phyloP scores from a whole-genome alignment of 2,113 vertebrate genomes.

The Dromiciops gliroides region DNA sequence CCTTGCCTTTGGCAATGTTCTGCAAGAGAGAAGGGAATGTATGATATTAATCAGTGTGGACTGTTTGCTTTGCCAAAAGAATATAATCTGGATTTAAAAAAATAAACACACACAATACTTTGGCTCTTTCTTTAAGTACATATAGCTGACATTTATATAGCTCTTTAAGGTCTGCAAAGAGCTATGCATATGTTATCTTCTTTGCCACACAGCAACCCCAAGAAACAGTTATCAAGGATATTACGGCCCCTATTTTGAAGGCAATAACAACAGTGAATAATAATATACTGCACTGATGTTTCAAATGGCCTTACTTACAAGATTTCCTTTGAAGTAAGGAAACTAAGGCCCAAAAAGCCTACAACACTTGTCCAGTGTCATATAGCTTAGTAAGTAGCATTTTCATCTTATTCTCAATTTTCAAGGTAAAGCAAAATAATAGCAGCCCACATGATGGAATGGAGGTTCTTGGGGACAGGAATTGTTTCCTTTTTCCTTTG shows the following conservation, averaged over 20 bases:
- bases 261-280: neutral
- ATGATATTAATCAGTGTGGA: conserved; percentile 78
- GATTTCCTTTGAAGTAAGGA: neutral
- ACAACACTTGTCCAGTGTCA: neutral
- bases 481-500: neutral
- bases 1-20: conserved; percentile 75
- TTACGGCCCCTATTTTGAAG: neutral
- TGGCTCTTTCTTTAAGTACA: conserved; percentile 76
- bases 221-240: neutral
- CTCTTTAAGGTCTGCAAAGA: neutral
- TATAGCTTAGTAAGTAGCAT: neutral
- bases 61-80: conserved; percentile 71
- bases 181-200: neutral
- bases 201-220: neutral
- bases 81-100: conserved; percentile 70
- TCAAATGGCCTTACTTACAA: neutral
- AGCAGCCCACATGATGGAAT: neutral
- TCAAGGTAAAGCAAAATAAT: conserved; percentile 55
- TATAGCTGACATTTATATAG: conserved; percentile 58
- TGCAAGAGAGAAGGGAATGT: conserved; percentile 69
- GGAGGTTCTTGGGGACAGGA: neutral
- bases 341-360: neutral
- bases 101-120: conserved; percentile 65
- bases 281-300: neutral
- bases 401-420: conserved; percentile 65